phyloP scores from a whole-genome alignment of 2,888 invertebrate genomes.

The Dryocosmus kuriphilus region DNA sequence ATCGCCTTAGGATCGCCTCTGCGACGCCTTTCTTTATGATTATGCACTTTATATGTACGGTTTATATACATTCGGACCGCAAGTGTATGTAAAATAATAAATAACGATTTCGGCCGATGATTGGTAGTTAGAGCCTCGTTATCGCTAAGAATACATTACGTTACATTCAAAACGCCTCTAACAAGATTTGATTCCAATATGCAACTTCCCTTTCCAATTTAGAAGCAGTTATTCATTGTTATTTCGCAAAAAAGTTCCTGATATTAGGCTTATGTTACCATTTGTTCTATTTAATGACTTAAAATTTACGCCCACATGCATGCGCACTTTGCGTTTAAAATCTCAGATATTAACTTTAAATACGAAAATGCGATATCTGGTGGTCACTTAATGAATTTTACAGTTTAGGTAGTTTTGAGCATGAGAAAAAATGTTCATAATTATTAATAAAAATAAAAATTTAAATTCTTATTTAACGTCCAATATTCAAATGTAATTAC shows the following conservation, averaged over 20 bases:
- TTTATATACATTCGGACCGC: neutral
- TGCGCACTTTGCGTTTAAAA: too few relatives aligned
- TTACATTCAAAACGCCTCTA: constrained; percentile 15
- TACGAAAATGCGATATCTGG: too few relatives aligned
- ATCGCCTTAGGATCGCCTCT: constrained; percentile 58
- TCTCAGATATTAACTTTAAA: too few relatives aligned
- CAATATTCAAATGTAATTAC: too few relatives aligned
- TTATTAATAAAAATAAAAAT: too few relatives aligned
- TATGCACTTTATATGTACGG: neutral
- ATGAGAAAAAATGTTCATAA: too few relatives aligned
- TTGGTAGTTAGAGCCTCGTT: constrained; percentile 28
- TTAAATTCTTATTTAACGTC: too few relatives aligned
- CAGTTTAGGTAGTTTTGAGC: too few relatives aligned
- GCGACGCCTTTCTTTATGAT: constrained; percentile 33
- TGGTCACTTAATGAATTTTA: too few relatives aligned
- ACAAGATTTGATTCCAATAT: constrained; percentile 31
- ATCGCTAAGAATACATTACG: constrained; percentile 33
- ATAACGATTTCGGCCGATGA: constrained; percentile 29
- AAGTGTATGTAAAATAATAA: constrained; percentile 27
- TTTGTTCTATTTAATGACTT: too few relatives aligned
- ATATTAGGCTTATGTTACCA: neutral
- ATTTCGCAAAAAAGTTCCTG: neutral
- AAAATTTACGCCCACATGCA: too few relatives aligned
- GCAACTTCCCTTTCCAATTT: neutral
- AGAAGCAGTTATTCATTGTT: neutral